Evolutionary conservation across 2,113 vertebrate genomes (phyloP), one percentile per base, ranked within the genome.

Genomic region (Ploceus nigricollis): DNA sequence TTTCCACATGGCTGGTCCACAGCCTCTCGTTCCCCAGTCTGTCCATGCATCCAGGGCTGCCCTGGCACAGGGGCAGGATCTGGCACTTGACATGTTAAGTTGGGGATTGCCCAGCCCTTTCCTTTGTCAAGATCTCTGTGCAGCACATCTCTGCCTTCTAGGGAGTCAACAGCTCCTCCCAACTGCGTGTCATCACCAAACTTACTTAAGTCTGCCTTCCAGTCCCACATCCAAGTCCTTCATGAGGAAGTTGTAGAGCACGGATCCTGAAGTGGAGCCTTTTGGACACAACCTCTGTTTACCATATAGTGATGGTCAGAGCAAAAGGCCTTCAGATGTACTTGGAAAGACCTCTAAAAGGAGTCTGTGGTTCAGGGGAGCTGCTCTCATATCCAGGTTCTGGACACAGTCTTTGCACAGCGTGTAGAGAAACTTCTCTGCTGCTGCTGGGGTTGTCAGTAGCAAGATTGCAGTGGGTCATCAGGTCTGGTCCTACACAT

Each of bases 41-140:
- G 33, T 60, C 28, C 4, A 1, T 37, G 51, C 27, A 33, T 9
- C 33, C 42, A 23, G 60, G 58, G 44, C 22, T 72, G 37, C 31
- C 33, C 28, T 50, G 15, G 47, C 37, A 50, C 44, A 45, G 51
- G 33, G 33, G 7, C 33, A 45, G 28, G 28, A n/a, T 68, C 39
- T 10, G 3, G n/a, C 11, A 14, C 15, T n/a, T 58, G 60, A 6
- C 6, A 1, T 22, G 24, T 60, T n/a, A 30, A n/a, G 20, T 0
- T 35, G 53, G 9, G 39, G 87, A 40, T 68, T 76, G n/a, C 61
- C 53, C 63, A 35, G 54, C 40, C 53, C 61, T 69, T n/a, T 45
- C 45, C 28, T 75, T 75, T 68, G 70, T 47, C 7, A n/a, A 10
- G 33, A 30, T 60, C 61, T 82, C 47, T 61, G 15, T 69, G 61